These are phyloP conservation scores for Cydia strobilella DNA, from an alignment of 1,140 invertebrate genomes.

Conservation along the genomic window DNA sequence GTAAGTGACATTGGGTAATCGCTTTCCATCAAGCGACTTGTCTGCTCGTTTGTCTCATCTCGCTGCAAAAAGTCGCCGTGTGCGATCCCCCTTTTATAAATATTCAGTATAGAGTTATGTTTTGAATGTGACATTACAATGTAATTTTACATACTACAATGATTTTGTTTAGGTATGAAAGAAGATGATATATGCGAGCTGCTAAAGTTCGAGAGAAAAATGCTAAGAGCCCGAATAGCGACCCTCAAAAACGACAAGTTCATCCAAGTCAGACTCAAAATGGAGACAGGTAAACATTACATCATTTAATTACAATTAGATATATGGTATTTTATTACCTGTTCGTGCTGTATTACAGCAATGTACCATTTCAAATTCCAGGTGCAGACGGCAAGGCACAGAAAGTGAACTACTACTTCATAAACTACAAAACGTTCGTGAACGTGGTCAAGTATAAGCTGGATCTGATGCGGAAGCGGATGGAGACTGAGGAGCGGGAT, in stretches of 20 bases:
- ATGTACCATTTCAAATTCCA: constrained; percentile 50
- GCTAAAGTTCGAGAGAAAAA: constrained; percentile 96
- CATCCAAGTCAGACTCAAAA: constrained; percentile 94
- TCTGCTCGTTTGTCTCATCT: too few species aligned
- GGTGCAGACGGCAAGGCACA: constrained; percentile 96
- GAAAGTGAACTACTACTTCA: constrained; percentile 98
- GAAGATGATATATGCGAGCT: constrained; percentile 98
- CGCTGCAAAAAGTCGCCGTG: too few species aligned
- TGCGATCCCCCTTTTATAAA: too few species aligned
- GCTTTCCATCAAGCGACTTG: too few species aligned
- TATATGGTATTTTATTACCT: too few species aligned
- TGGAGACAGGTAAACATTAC: constrained; percentile 88
- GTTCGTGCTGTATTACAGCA: too few species aligned
- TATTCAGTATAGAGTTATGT: too few species aligned
- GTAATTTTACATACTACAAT: background rate
- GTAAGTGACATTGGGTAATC: too few species aligned
- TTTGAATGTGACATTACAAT: too few species aligned
- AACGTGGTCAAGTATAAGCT: constrained; percentile 99
- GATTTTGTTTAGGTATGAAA: constrained; percentile 88
- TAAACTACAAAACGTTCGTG: constrained; percentile 98
- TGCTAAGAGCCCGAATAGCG: constrained; percentile 92
- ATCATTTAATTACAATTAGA: too few species aligned
- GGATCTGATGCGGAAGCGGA: constrained; percentile 95
- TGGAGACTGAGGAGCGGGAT: constrained; percentile 97
- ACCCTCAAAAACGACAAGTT: constrained; percentile 96